These are phyloP conservation scores for Danio choprae DNA, from an alignment of 2,797 vertebrate species.

Conservation along the genomic window DNA sequence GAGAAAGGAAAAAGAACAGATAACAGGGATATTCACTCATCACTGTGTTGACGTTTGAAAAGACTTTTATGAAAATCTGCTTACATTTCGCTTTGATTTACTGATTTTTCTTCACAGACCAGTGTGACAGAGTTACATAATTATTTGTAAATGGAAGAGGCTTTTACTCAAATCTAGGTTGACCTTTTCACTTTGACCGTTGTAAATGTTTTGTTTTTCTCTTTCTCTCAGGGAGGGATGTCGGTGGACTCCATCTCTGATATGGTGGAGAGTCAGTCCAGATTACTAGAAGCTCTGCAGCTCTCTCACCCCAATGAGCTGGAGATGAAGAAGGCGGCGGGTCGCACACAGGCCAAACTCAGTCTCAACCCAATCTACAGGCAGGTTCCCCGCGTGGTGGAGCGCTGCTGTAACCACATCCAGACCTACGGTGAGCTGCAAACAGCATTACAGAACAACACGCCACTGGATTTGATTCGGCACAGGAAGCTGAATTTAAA, in stretches of 20 bases:
- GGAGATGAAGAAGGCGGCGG: constrained; percentile 74
- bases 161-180: neutral
- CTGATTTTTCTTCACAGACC: constrained; percentile 23
- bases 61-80: constrained; percentile 43
- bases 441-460: neutral
- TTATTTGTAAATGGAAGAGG: neutral
- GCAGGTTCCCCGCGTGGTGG: constrained; percentile 89
- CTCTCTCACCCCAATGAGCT: constrained; percentile 87
- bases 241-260: constrained; percentile 91
- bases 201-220: neutral
- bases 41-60: constrained; percentile 39
- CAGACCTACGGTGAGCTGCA: constrained; percentile 80
- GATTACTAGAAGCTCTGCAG: constrained; percentile 91
- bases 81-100: constrained; percentile 37
- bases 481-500: neutral
- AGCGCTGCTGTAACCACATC: constrained; percentile 89
- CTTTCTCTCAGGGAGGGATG: constrained; percentile 81
- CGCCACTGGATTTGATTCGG: neutral
- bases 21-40: constrained; percentile 9
- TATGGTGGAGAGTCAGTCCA: constrained; percentile 85
- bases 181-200: neutral
- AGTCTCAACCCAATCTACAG: constrained; percentile 91
- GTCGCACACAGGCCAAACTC: constrained; percentile 78
- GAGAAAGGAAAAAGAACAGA: constrained; percentile 19
- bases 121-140: constrained; percentile 9